Percentiles rank a stretch among this genome's conserved stretches.
These are phyloP conservation scores for Oophaga pumilio DNA, from an alignment of 2,113 vertebrate species.

Conservation along the genomic window DNA sequence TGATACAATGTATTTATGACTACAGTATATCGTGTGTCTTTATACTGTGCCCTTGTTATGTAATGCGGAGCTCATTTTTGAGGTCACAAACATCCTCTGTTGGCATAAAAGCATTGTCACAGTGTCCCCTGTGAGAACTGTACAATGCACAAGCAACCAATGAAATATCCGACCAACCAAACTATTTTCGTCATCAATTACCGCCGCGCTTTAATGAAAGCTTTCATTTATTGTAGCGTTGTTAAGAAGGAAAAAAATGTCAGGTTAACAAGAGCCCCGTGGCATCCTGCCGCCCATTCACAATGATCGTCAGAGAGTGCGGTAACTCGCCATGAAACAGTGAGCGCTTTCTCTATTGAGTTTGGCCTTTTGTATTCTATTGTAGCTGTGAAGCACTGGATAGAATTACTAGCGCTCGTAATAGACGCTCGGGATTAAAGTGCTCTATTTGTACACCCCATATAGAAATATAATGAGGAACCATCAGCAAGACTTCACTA, in stretches of 20 bases:
- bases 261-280: slow-evolving; percentile 9
- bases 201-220: background rate
- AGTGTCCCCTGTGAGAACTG: background rate
- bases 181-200: background rate
- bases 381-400: slow-evolving; percentile 5
- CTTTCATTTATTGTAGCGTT: slow-evolving; percentile 2
- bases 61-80: background rate
- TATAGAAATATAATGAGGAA: slow-evolving; percentile 23
- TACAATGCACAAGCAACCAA: background rate
- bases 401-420: background rate
- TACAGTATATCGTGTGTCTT: background rate
- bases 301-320: slow-evolving; percentile 2
- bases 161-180: background rate
- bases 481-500: background rate
- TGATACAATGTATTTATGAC: too few relatives aligned
- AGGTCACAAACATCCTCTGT: background rate
- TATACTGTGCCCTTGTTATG: background rate
- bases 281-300: background rate
- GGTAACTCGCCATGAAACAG: background rate
- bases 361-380: slow-evolving; percentile 11
- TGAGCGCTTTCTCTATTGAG: slow-evolving; percentile 20
- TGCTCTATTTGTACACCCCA: slow-evolving; percentile 7
- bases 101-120: background rate
- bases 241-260: slow-evolving; percentile 1
- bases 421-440: slow-evolving; percentile 15